A percentile compares a stretch with the other conserved stretches of the same genome.
Conservation (phyloP, 2,888 invertebrate genomes). For the Drosophila quinaria region DNA sequence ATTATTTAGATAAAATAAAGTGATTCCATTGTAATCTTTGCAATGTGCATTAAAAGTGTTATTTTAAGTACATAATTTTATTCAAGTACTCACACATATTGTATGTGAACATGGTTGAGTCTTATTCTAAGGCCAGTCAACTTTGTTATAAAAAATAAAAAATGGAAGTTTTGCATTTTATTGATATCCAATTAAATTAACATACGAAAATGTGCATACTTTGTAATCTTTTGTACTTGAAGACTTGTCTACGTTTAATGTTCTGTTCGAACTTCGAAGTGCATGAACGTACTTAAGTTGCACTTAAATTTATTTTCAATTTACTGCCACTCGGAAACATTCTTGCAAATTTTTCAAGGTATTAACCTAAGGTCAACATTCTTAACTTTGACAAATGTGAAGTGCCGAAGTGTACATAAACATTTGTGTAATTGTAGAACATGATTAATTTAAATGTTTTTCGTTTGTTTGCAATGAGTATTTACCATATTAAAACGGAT, state of each 20-base stretch:
- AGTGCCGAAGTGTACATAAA: not conserved
- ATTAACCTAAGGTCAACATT: conserved; percentile 5
- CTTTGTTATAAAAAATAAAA: not conserved
- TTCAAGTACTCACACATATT: not conserved
- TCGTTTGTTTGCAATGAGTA: too few relatives aligned
- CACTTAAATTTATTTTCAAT: conserved; percentile 2
- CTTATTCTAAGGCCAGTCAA: not conserved
- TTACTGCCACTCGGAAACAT: not conserved
- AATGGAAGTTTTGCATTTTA: not conserved
- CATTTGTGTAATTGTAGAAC: not conserved
- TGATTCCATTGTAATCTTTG: too few relatives aligned
- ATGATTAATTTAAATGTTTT: not conserved
- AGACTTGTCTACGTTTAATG: not conserved
- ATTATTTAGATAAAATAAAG: not conserved
- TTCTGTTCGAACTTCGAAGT: not conserved
- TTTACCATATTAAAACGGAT: not conserved
- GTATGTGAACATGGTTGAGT: not conserved
- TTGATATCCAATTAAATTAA: not conserved
- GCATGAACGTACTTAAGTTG: not conserved
- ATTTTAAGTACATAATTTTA: not conserved
- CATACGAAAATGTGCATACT: not conserved
- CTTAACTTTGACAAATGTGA: not conserved
- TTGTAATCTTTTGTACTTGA: not conserved
- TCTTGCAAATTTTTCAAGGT: conserved; percentile 11
- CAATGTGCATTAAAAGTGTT: not conserved